A percentile compares a stretch with the other conserved stretches of the same genome.
Conservation (phyloP, 2,888 invertebrate species). For the Rhagonycha fulva region DNA sequence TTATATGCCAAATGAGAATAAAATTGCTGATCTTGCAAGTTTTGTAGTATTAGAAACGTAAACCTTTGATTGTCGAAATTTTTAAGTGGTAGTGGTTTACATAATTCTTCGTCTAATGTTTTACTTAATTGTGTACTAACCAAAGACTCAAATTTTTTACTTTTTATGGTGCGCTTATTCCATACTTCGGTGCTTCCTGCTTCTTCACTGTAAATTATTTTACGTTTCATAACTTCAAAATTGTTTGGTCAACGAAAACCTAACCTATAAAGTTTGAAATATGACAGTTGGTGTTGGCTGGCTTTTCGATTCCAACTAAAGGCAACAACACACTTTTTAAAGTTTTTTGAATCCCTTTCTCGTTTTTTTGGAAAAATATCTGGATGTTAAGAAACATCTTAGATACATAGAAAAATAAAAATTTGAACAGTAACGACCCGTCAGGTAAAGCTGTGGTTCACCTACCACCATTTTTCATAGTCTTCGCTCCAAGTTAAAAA, state of each 20-base stretch:
- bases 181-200: not conserved
- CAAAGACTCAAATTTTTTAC: not conserved
- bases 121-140: not conserved
- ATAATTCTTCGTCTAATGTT: not conserved
- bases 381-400: no score
- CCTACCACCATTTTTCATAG: no score
- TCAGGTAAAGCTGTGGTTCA: no score
- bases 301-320: not conserved
- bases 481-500: no score
- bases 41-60: not conserved
- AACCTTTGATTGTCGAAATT: not conserved
- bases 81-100: not conserved
- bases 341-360: no score
- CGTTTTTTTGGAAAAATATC: no score
- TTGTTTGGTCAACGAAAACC: not conserved
- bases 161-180: not conserved
- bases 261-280: not conserved
- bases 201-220: not conserved
- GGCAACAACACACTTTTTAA: not conserved
- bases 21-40: not conserved
- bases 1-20: not conserved
- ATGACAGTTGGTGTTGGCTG: not conserved
- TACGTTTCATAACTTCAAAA: not conserved
- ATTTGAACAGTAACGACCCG: no score
- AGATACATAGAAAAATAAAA: no score